Evolutionary conservation across 1,140 invertebrate genomes (phyloP), one percentile per base, ranked within the genome.

Genomic region (Hylyphantes graminicola): DNA sequence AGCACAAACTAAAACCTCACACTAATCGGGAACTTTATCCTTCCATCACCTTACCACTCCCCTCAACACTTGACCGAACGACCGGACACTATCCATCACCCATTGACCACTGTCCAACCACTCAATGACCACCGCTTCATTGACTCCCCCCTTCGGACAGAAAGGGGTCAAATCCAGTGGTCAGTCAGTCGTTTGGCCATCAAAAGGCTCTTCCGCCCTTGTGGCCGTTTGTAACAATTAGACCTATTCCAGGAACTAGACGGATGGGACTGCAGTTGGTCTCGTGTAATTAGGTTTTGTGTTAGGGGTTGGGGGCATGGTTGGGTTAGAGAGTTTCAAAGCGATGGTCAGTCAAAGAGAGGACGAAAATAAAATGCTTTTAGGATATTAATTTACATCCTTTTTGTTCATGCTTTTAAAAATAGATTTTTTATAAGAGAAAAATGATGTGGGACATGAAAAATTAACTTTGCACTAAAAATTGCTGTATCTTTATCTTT

Each of bases 141-240:
- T 19, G 67, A 50, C 68, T 50, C 7, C 53, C 51, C 51, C 15
- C 48, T 72, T 57, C 55, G 35, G 51, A 63, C 7, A 12, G 61
- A 51, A 61, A 65, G 53, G 19, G 57, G 74, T 63, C n/a, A 74
- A 57, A 19, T 19, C n/a, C 13, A 19, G 75, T 21, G 61, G 64
- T 48, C 75, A 48, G 53, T 79, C 65, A 67, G 77, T 79, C 53
- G 70, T 79, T 79, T 35, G 35, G 70, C 13, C 21, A 54, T 79
- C 64, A 48, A 79, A 48, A 17, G 50, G 17, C 51, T 70, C 10
- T 12, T 53, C 57, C 59, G 21, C 21, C 70, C 15, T 17, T 57
- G 55, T 35, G 53, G 19, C 63, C 75, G 59, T 78, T 78, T 78
- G 75, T 78, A 54, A 65, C 75, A 78, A 78, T 78, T 78, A 78